These are phyloP conservation scores for Tylochromis polylepis DNA, from an alignment of 2,113 vertebrate genomes.

Conservation along the genomic window DNA sequence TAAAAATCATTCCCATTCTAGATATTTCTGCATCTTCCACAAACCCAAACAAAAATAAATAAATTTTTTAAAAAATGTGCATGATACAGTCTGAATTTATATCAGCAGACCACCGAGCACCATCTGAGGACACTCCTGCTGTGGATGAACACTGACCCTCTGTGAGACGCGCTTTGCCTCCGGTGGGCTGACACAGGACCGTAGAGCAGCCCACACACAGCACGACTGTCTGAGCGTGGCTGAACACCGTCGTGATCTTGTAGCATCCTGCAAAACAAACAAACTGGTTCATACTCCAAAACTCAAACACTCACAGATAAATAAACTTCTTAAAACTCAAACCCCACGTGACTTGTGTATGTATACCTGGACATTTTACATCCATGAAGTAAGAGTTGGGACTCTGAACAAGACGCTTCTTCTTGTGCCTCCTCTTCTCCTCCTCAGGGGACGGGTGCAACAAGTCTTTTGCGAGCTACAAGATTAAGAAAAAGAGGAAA, in stretches of 20 bases:
- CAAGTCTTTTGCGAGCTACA: slow-evolving; percentile 85
- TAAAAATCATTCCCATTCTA: not conserved
- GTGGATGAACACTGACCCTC: slow-evolving; percentile 64
- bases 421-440: slow-evolving; percentile 91
- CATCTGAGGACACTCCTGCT: not conserved
- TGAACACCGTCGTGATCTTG: slow-evolving; percentile 82
- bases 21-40: not conserved
- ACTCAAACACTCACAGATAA: not conserved
- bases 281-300: not conserved
- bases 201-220: slow-evolving; percentile 80
- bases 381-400: slow-evolving; percentile 94
- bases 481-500: not conserved
- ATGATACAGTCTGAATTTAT: not conserved
- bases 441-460: slow-evolving; percentile 88
- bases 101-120: not conserved
- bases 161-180: slow-evolving; percentile 81
- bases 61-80: too few relatives aligned
- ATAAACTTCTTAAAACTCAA: not conserved
- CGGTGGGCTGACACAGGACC: slow-evolving; percentile 79
- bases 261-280: slow-evolving; percentile 70
- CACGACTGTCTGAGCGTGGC: slow-evolving; percentile 80
- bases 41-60: not conserved
- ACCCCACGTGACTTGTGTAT: not conserved
- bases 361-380: slow-evolving; percentile 84
- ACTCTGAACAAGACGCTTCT: slow-evolving; percentile 90